phyloP scores from a whole-genome alignment of 2,113 vertebrate species.

The Pyxicephalus adspersus region DNA sequence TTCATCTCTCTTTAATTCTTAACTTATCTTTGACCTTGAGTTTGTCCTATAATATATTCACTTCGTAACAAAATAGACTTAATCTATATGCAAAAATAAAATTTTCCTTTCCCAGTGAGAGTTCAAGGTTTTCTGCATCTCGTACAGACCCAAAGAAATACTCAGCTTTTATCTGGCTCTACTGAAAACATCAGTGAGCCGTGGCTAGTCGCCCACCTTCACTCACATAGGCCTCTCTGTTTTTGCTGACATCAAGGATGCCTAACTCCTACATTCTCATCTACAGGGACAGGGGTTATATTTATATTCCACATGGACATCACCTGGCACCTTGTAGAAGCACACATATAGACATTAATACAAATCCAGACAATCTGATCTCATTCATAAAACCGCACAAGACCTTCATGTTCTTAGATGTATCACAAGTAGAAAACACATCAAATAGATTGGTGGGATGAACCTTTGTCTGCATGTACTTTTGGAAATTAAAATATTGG shows the following conservation, averaged over 20 bases:
- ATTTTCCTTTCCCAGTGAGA: constrained; percentile 1
- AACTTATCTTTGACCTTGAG: constrained; percentile 15
- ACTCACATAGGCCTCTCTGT: constrained; percentile 8
- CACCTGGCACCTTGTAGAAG: not conserved
- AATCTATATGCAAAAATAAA: constrained; percentile 8
- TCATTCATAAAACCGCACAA: not conserved
- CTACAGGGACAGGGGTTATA: not conserved
- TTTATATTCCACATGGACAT: not conserved
- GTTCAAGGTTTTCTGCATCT: constrained; percentile 8
- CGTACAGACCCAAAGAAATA: not conserved
- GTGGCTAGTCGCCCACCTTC: constrained; percentile 8
- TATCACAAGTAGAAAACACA: too few relatives aligned
- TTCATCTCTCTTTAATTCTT: not conserved
- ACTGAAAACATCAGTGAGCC: constrained; percentile 37
- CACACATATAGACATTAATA: not conserved
- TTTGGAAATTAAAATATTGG: not conserved
- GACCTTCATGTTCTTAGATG: not conserved
- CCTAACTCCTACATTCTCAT: not conserved
- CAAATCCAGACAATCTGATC: not conserved
- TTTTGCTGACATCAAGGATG: constrained; percentile 18
- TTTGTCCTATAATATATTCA: not conserved
- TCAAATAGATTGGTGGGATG: too few relatives aligned
- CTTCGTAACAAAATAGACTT: constrained; percentile 33
- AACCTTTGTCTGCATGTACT: not conserved
- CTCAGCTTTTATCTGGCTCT: not conserved